Conservation (phyloP, 2,113 vertebrate species). For the Sorex fumeus region DNA sequence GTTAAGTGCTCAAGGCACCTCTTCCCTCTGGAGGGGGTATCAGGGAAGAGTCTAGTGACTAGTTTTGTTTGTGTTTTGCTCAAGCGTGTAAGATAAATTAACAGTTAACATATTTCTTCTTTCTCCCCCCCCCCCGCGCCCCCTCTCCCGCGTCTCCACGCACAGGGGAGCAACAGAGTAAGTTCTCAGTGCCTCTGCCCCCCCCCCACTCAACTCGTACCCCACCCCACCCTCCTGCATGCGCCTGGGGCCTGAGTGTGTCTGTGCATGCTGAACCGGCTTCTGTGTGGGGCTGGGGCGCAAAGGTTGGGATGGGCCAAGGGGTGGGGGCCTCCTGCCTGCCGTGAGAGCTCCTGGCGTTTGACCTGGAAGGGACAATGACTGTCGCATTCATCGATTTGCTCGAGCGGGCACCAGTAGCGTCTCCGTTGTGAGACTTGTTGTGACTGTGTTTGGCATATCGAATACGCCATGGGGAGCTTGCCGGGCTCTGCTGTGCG, state of each 20-base stretch:
- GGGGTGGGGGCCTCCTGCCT: slow-evolving; percentile 51
- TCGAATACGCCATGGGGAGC: no score
- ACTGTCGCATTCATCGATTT: no score
- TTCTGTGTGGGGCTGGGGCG: neutral
- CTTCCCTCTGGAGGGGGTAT: neutral
- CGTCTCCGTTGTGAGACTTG: no score
- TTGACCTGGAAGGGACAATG: slow-evolving; percentile 72
- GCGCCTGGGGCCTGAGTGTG: neutral
- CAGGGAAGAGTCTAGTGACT: slow-evolving; percentile 57
- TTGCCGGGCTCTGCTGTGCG: no score
- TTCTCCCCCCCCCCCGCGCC: slow-evolving; percentile 62
- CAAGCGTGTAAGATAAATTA: slow-evolving; percentile 79
- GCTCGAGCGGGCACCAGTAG: no score
- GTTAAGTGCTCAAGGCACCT: no score
- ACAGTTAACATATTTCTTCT: slow-evolving; percentile 80
- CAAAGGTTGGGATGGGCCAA: slow-evolving; percentile 12
- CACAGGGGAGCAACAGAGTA: slow-evolving; percentile 90
- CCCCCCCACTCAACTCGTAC: neutral
- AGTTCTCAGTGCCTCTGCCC: slow-evolving; percentile 82
- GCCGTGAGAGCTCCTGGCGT: slow-evolving; percentile 53
- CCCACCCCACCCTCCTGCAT: neutral
- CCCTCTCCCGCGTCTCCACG: slow-evolving; percentile 72
- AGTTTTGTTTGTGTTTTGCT: slow-evolving; percentile 76
- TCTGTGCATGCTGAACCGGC: slow-evolving; percentile 51
- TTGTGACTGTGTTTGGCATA: no score